A percentile compares a stretch with the other conserved stretches of the same genome.
These are phyloP conservation scores for Rambutsinella grinnellia DNA, from an alignment of 2,888 invertebrate species.

Conservation along the genomic window DNA sequence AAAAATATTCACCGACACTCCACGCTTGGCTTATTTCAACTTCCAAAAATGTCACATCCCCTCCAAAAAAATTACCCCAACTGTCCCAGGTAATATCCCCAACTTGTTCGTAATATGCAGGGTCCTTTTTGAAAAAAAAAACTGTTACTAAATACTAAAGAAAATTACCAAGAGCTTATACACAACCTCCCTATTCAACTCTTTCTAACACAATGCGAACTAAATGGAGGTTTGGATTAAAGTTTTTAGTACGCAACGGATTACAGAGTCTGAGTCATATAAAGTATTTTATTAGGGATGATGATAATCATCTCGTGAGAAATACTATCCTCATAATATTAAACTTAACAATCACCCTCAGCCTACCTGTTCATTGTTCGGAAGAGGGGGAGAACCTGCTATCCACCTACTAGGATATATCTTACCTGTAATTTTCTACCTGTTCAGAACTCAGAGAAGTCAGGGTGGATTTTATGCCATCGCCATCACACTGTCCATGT, in stretches of 20 bases:
- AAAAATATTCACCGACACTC: not conserved
- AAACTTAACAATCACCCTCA: not conserved
- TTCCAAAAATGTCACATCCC: slow-evolving; percentile 13
- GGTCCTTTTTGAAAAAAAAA: slow-evolving; percentile 37
- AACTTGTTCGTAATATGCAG: slow-evolving; percentile 7
- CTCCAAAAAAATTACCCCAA: slow-evolving; percentile 49
- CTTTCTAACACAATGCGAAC: slow-evolving; percentile 35
- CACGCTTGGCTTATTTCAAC: not conserved
- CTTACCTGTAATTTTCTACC: not conserved
- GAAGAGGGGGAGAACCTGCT: not conserved
- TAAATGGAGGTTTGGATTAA: slow-evolving; percentile 15
- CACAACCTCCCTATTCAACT: slow-evolving; percentile 37
- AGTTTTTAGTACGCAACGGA: slow-evolving; percentile 41
- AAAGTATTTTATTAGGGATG: too few relatives aligned
- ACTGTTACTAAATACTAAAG: slow-evolving; percentile 23
- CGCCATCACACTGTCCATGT: not conserved
- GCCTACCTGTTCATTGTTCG: not conserved
- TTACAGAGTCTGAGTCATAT: not conserved
- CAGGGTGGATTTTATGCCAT: not conserved
- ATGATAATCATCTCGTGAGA: not conserved
- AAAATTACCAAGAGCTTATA: not conserved
- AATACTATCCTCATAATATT: slow-evolving; percentile 4
- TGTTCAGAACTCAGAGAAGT: not conserved
- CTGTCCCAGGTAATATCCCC: slow-evolving; percentile 47
- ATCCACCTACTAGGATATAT: not conserved